These are phyloP conservation scores for Leucophenga maculata DNA, from an alignment of 2,888 invertebrate species.

Conservation along the genomic window DNA sequence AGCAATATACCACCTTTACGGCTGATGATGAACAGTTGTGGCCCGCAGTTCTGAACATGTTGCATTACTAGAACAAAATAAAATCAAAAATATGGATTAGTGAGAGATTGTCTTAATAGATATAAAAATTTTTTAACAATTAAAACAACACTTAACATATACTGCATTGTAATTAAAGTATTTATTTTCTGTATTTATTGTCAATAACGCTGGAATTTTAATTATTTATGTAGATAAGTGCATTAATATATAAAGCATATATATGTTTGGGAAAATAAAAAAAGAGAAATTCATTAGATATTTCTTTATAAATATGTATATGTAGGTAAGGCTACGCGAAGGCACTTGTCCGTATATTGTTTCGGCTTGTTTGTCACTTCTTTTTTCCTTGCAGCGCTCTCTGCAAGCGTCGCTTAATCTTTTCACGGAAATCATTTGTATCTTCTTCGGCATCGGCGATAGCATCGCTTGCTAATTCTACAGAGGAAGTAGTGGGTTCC, in stretches of 20 bases:
- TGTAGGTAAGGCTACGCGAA: background rate
- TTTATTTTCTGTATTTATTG: conserved; percentile 3
- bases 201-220: background rate
- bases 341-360: conserved; percentile 23
- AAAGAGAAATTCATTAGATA: background rate
- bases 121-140: background rate
- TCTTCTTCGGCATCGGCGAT: conserved; percentile 26
- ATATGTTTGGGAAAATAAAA: conserved; percentile 24
- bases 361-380: conserved; percentile 44
- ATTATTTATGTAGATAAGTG: background rate
- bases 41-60: conserved; percentile 67
- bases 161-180: background rate
- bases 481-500: background rate
- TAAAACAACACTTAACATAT: background rate
- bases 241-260: conserved; percentile 14
- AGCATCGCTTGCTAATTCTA: conserved; percentile 21
- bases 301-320: background rate
- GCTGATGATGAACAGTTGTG: conserved; percentile 70
- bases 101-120: background rate
- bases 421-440: conserved; percentile 67
- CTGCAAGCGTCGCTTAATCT: conserved; percentile 69
- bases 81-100: background rate
- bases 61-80: conserved; percentile 60
- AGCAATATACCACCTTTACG: conserved; percentile 71
- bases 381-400: conserved; percentile 67